Conservation (phyloP, 2,888 invertebrate genomes). For the Rhagium mordax region DNA sequence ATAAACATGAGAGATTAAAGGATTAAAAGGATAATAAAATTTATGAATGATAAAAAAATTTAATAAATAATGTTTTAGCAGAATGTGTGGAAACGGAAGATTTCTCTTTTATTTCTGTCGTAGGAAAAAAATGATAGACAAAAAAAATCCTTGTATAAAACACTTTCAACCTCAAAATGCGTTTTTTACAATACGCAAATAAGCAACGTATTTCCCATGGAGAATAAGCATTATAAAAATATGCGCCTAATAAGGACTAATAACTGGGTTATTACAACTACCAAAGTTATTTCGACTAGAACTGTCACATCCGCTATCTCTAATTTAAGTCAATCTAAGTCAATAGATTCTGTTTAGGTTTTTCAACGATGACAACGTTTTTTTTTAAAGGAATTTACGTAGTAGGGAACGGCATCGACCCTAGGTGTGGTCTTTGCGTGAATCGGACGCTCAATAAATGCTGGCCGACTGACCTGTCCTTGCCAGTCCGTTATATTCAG, state of each 20-base stretch:
- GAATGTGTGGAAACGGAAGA: no score
- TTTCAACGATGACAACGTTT: slow-evolving; percentile 6
- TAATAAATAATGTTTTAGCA: no score
- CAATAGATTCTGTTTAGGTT: slow-evolving; percentile 30
- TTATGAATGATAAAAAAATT: no score
- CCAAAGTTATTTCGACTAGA: slow-evolving; percentile 11
- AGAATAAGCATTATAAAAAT: background rate
- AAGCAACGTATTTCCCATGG: background rate
- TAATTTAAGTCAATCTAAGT: slow-evolving; percentile 27
- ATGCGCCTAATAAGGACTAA: background rate
- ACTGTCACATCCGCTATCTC: slow-evolving; percentile 22
- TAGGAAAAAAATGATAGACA: no score
- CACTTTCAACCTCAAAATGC: no score
- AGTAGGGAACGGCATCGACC: slow-evolving; percentile 16
- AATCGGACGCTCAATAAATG: slow-evolving; percentile 52
- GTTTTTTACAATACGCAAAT: background rate
- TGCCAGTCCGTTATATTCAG: slow-evolving; percentile 63
- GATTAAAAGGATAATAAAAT: no score
- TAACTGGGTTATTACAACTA: slow-evolving; percentile 3
- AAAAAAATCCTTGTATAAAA: no score
- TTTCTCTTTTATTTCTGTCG: no score
- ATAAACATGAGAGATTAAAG: no score
- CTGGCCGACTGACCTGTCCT: slow-evolving; percentile 68
- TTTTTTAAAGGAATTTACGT: slow-evolving; percentile 3
- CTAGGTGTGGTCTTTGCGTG: slow-evolving; percentile 34